Percentiles rank a stretch among this genome's conserved stretches.
phyloP scores from a whole-genome alignment of 2,113 vertebrate species.

The Osmerus eperlanus region DNA sequence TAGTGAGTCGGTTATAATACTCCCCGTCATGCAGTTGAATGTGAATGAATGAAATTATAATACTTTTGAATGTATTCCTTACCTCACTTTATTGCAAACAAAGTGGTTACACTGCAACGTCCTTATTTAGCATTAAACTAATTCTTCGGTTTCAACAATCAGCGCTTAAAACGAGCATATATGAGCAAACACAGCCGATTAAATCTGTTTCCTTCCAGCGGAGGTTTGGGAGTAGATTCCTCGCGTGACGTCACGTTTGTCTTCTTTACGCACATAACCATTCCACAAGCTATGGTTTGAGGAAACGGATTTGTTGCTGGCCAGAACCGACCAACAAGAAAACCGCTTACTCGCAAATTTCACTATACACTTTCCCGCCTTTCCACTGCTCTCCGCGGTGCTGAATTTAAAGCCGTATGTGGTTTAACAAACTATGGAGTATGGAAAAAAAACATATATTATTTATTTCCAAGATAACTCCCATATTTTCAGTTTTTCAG shows the following conservation, averaged over 20 bases:
- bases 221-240: conserved; percentile 41
- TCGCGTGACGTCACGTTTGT: conserved; percentile 52
- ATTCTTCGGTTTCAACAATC: no score
- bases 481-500: no score
- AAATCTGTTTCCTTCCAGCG: conserved; percentile 38
- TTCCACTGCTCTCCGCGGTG: conserved; percentile 36
- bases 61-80: conserved; percentile 31
- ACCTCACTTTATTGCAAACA: conserved; percentile 47
- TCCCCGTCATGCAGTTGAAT: neutral
- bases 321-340: conserved; percentile 5
- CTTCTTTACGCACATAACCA: conserved; percentile 36
- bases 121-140: no score
- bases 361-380: conserved; percentile 15
- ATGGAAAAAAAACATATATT: neutral
- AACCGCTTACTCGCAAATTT: conserved; percentile 20
- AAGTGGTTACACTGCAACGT: conserved; percentile 38
- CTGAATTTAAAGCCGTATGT: conserved; percentile 22
- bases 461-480: no score
- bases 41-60: conserved; percentile 41
- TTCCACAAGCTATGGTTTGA: conserved; percentile 8
- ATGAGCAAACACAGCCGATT: neutral
- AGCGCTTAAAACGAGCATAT: no score
- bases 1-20: no score
- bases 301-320: conserved; percentile 45
- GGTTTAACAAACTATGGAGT: neutral